Percentiles rank a stretch among this genome's conserved stretches.
Evolutionary conservation across 2,888 invertebrate genomes (phyloP).

Genomic region (Ophion ellenae): DNA sequence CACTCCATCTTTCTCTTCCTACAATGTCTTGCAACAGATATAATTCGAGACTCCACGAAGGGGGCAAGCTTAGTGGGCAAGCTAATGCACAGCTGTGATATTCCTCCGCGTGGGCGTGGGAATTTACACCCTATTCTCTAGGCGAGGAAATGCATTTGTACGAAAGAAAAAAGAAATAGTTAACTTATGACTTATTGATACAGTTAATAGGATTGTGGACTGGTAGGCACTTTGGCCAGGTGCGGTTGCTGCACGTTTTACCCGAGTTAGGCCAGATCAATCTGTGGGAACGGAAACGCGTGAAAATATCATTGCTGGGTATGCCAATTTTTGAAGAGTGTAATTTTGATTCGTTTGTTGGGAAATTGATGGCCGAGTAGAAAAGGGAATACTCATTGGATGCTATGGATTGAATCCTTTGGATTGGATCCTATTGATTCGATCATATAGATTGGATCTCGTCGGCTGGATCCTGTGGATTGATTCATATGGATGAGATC

Average conservation of each 20-base stretch:
- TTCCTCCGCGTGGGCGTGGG: slow-evolving; percentile 52
- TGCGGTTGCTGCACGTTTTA: neutral
- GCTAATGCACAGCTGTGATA: slow-evolving; percentile 43
- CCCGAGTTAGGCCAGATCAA: neutral
- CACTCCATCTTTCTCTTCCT: neutral
- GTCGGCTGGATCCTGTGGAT: too few relatives aligned
- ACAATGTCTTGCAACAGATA: neutral
- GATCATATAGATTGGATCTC: too few relatives aligned
- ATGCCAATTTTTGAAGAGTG: neutral
- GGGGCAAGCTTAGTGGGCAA: neutral
- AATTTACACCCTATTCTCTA: slow-evolving; percentile 33
- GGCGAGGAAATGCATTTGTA: slow-evolving; percentile 32
- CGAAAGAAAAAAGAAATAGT: neutral
- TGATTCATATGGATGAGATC: too few relatives aligned
- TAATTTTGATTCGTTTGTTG: neutral
- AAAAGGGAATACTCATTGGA: neutral
- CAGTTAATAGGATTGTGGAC: slow-evolving; percentile 17
- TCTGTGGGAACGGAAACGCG: slow-evolving; percentile 5
- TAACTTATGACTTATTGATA: slow-evolving; percentile 28
- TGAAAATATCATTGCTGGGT: neutral
- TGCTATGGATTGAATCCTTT: too few relatives aligned
- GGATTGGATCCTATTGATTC: too few relatives aligned
- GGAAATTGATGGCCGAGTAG: neutral
- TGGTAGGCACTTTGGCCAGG: neutral
- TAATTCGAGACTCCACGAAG: slow-evolving; percentile 14